Evolutionary conservation across 2,888 invertebrate genomes (phyloP).

Genomic region (Orthosia gothica): DNA sequence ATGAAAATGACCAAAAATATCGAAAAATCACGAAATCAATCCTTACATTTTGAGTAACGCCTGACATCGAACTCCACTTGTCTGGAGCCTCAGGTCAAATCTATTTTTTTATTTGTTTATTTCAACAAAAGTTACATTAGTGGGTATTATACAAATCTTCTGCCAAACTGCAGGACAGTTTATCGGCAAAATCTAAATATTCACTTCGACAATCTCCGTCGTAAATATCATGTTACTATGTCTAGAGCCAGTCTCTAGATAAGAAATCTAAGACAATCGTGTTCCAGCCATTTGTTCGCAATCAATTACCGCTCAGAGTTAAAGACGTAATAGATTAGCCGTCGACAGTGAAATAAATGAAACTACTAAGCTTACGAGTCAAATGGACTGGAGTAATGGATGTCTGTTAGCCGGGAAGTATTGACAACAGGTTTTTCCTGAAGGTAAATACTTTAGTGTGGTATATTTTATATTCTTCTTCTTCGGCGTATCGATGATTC

Average conservation of each 20-base stretch:
- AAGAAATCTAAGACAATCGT: conserved; percentile 19
- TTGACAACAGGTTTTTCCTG: not conserved
- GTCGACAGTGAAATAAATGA: conserved; percentile 46
- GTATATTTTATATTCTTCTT: not conserved
- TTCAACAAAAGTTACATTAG: too few species aligned
- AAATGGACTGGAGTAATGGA: conserved; percentile 35
- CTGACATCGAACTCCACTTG: too few species aligned
- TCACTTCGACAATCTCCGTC: not conserved
- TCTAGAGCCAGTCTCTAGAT: not conserved
- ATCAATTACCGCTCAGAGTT: conserved; percentile 51
- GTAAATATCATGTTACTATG: not conserved
- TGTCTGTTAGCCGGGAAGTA: conserved; percentile 18
- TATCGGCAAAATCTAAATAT: too few species aligned
- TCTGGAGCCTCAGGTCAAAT: too few species aligned
- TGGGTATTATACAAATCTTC: too few species aligned
- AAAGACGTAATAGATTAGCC: conserved; percentile 53
- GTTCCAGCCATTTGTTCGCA: conserved; percentile 40
- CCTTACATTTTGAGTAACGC: too few species aligned
- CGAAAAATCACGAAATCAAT: too few species aligned
- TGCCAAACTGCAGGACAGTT: too few species aligned
- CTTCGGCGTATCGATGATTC: too few species aligned
- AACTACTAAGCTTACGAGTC: conserved; percentile 27
- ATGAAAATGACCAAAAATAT: too few species aligned
- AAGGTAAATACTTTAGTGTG: not conserved
- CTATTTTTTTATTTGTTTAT: too few species aligned